Conservation (phyloP, 2,797 vertebrate genomes). For the Spinus pinus region DNA sequence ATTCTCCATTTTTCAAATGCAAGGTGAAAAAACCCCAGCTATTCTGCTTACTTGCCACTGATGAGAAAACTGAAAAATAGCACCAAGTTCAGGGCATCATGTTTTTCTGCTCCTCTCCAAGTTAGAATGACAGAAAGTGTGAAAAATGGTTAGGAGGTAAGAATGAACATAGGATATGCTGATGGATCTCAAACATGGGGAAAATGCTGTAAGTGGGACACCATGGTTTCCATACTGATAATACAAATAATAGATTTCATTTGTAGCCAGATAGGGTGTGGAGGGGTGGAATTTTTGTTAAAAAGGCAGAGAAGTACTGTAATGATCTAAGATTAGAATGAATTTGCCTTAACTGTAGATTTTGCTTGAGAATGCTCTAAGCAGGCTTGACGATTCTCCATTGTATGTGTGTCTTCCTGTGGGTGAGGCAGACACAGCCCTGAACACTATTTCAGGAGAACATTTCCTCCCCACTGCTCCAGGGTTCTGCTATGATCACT, state of each 20-base stretch:
- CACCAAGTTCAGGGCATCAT: not conserved
- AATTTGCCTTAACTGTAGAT: not conserved
- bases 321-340: not conserved
- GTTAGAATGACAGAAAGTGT: not conserved
- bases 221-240: not conserved
- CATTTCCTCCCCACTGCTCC: not conserved
- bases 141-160: not conserved
- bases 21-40: not conserved
- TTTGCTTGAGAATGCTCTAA: not conserved
- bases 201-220: not conserved
- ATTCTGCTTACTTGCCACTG: not conserved
- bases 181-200: not conserved
- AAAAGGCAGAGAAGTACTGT: not conserved
- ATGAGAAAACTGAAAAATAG: not conserved
- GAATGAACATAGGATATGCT: not conserved
- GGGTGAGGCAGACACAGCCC: not conserved
- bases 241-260: not conserved
- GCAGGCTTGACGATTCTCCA: not conserved
- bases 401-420: accelerated
- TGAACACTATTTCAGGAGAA: not conserved
- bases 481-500: not conserved
- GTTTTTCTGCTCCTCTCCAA: not conserved
- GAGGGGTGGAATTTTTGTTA: not conserved
- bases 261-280: not conserved
- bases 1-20: not conserved